These are phyloP conservation scores for Polypterus senegalus DNA, from an alignment of 2,113 vertebrate species.

Conservation along the genomic window DNA sequence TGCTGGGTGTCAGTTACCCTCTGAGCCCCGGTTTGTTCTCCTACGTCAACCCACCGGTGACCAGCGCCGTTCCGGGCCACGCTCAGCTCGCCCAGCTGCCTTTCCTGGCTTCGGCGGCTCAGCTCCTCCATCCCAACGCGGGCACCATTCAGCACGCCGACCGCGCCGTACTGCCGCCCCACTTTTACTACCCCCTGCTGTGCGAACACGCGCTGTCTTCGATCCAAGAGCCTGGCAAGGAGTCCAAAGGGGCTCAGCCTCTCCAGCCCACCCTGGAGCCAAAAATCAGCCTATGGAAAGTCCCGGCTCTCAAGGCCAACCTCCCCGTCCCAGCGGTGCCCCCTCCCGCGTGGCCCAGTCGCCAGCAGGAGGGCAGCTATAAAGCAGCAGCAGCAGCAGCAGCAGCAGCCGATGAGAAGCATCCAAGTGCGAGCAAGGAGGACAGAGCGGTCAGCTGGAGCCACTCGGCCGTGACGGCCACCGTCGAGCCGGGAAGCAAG, in stretches of 20 bases:
- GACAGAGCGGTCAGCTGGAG: conserved; percentile 31
- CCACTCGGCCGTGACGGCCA: conserved; percentile 18
- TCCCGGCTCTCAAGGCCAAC: conserved; percentile 48
- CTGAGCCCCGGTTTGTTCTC: conserved; percentile 74
- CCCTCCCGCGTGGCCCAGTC: conserved; percentile 43
- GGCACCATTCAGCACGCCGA: conserved; percentile 45
- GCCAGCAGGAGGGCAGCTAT: conserved; percentile 31
- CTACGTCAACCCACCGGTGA: conserved; percentile 67
- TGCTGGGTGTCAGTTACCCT: conserved; percentile 79
- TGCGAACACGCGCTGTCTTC: conserved; percentile 63
- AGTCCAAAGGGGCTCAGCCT: conserved; percentile 29
- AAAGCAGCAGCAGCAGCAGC: conserved; percentile 6
- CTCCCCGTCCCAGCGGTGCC: conserved; percentile 30
- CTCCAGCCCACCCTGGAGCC: conserved; percentile 35
- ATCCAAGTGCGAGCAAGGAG: conserved; percentile 29
- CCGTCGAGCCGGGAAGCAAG: conserved; percentile 20
- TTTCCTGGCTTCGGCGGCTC: conserved; percentile 68
- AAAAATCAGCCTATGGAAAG: conserved; percentile 62
- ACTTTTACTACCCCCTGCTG: conserved; percentile 83
- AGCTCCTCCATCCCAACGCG: conserved; percentile 61
- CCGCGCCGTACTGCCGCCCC: conserved; percentile 53
- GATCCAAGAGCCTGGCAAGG: conserved; percentile 44
- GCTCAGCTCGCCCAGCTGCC: conserved; percentile 66
- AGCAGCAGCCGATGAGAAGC: conserved; percentile 36
- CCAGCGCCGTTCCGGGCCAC: conserved; percentile 39